phyloP scores from a whole-genome alignment of 2,797 vertebrate genomes.

The Brotula barbata region DNA sequence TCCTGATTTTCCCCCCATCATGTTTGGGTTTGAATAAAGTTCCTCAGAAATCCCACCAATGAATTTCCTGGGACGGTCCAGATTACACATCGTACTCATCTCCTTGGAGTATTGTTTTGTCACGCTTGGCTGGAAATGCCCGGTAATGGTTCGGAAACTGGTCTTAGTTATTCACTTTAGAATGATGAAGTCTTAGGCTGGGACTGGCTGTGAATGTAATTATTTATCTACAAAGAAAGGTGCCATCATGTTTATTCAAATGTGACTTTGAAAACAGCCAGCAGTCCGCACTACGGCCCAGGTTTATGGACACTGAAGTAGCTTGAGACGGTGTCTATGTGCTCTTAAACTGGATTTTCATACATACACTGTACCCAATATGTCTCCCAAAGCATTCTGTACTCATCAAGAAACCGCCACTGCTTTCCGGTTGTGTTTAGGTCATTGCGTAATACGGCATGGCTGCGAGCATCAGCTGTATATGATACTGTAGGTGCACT shows the following conservation, averaged over 20 bases:
- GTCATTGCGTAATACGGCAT: constrained; percentile 26
- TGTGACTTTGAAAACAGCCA: constrained; percentile 14
- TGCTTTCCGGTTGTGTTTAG: constrained; percentile 35
- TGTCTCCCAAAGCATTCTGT: constrained; percentile 25
- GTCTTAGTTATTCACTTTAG: constrained; percentile 49
- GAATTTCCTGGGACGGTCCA: constrained; percentile 8
- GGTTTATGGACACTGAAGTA: constrained; percentile 33
- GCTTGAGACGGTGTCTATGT: constrained; percentile 32
- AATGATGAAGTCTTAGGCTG: constrained; percentile 56
- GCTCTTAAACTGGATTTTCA: constrained; percentile 63
- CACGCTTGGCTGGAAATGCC: constrained; percentile 31
- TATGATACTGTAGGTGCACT: constrained; percentile 47
- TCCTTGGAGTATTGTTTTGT: constrained; percentile 10
- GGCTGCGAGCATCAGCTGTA: constrained; percentile 10
- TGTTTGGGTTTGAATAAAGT: constrained; percentile 45
- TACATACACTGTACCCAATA: constrained; percentile 41
- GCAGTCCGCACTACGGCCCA: constrained; percentile 16
- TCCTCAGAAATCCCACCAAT: constrained; percentile 24
- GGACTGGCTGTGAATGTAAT: constrained; percentile 40
- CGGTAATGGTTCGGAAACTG: constrained; percentile 39
- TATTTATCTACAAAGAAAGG: constrained; percentile 22
- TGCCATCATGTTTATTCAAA: constrained; percentile 36
- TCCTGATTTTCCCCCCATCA: constrained; percentile 28
- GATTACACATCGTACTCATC: neutral
- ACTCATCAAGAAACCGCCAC: constrained; percentile 25